phyloP scores from a whole-genome alignment of 92 coral and sea anemone genomes.

The Phenganax stokvisi region DNA sequence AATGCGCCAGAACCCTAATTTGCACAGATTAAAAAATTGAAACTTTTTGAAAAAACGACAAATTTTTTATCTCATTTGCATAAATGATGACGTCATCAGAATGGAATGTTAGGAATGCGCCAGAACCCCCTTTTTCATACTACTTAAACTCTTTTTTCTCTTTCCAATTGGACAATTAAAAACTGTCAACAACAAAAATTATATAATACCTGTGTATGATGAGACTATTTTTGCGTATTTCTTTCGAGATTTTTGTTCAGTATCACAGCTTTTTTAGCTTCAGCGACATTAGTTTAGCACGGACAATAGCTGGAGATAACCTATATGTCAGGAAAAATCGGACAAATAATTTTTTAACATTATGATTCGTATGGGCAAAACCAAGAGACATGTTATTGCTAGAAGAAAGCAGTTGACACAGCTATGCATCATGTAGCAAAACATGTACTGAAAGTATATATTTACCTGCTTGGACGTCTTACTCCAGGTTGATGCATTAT shows the following conservation, averaged over 20 bases:
- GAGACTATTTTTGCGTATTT: background rate
- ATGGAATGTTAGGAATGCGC: too few species aligned
- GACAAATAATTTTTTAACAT: background rate
- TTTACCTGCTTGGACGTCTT: constrained; percentile 8
- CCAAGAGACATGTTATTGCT: too few species aligned
- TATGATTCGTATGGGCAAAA: background rate
- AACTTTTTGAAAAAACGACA: too few species aligned
- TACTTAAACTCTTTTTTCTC: too few species aligned
- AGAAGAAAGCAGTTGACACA: too few species aligned
- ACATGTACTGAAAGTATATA: background rate
- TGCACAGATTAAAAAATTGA: too few species aligned
- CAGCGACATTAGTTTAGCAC: background rate
- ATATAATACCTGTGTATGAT: constrained; percentile 22
- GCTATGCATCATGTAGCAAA: background rate
- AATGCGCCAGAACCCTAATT: too few species aligned
- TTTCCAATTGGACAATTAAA: background rate
- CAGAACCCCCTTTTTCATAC: too few species aligned
- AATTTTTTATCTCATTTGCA: too few species aligned
- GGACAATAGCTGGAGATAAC: constrained; percentile 22
- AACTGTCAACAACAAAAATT: background rate
- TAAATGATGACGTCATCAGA: too few species aligned
- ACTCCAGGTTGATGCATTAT: background rate
- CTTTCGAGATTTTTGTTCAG: background rate
- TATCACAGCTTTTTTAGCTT: background rate
- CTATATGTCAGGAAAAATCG: background rate